Evolutionary conservation across 2,113 vertebrate species (phyloP), one percentile per base, ranked within the genome.

Genomic region (Petromus typicus): DNA sequence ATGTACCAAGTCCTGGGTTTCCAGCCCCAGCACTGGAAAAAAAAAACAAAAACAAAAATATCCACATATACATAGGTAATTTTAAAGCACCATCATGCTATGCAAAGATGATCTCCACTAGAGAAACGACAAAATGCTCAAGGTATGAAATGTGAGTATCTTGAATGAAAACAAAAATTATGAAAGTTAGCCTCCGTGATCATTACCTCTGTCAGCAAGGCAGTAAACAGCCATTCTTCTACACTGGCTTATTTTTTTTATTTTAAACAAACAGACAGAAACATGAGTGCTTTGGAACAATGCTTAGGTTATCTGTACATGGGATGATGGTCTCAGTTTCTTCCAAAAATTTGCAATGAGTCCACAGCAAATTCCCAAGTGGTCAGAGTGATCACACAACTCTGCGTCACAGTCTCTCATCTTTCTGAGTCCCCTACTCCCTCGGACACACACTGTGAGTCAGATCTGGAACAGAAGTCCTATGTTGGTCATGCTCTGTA

Each of bases 281-380:
- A 97, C 96, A 80, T 84, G 76, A 76, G 59, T 88, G 91, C 11
- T 30, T 71, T 94, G 96, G 45, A 96, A 93, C 85, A 94, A 93
- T 91, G 96, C 84, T 97, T 96, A 90, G 79, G 94, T 66, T 97
- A 96, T 92, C 17, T 78, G 89, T 81, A 91, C 71, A 2, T 93
- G 91, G 86, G 89, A 89, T 86, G 96, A 97, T 95, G 88, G 94
- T 95, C 95, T 90, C 73, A 95, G 95, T 92, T 97, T 96, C 40
- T 97, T 94, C 89, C 85, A 97, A 97, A 97, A 96, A 95, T 97
- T 98, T 96, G 96, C 96, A 97, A 81, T 93, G 90, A 95, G 90
- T 90, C 57, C 48, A 86, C 96, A 97, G 93, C 92, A 59, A 96
- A 97, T 97, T 98, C 98, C 97, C 98, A 94, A 23, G 18, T 95